A percentile compares a stretch with the other conserved stretches of the same genome.
phyloP scores from a whole-genome alignment of 2,888 invertebrate genomes.

The Brachypalpus laphriformis region DNA sequence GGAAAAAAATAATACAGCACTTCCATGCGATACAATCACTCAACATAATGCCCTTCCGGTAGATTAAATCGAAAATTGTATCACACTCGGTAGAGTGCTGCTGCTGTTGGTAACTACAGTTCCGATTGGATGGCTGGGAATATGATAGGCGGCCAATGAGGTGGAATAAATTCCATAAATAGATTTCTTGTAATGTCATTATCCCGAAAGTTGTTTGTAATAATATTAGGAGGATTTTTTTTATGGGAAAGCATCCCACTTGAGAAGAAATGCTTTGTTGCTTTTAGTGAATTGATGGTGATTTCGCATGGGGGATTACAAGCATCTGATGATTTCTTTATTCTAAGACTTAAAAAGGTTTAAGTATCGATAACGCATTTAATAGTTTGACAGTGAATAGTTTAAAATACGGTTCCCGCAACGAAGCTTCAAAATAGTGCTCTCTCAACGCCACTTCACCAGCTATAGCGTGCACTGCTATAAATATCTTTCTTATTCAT shows the following conservation, averaged over 20 bases:
- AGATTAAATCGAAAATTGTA: slow-evolving; percentile 72
- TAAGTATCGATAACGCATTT: too few species aligned
- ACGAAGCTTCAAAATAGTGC: too few species aligned
- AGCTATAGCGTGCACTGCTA: too few species aligned
- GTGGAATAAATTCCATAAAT: slow-evolving; percentile 70
- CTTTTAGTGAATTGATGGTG: slow-evolving; percentile 1
- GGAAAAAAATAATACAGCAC: slow-evolving; percentile 10
- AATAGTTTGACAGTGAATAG: too few species aligned
- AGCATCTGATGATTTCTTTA: neutral
- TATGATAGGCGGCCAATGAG: slow-evolving; percentile 66
- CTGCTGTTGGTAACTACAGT: slow-evolving; percentile 52
- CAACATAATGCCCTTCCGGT: slow-evolving; percentile 71
- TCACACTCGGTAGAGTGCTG: slow-evolving; percentile 61
- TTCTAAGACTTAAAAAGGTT: too few species aligned
- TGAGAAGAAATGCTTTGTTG: slow-evolving; percentile 30
- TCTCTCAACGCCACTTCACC: too few species aligned
- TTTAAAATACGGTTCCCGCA: too few species aligned
- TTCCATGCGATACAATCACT: slow-evolving; percentile 67
- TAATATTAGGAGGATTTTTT: slow-evolving; percentile 58
- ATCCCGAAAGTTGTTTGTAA: slow-evolving; percentile 70
- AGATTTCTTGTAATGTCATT: slow-evolving; percentile 71
- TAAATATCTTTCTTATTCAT: too few species aligned
- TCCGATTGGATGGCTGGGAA: slow-evolving; percentile 53
- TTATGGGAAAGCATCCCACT: neutral
- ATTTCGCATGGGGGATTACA: neutral